Evolutionary conservation across 2,888 invertebrate species (phyloP), one percentile per base, ranked within the genome.

Genomic region (Limnephilus auricula): DNA sequence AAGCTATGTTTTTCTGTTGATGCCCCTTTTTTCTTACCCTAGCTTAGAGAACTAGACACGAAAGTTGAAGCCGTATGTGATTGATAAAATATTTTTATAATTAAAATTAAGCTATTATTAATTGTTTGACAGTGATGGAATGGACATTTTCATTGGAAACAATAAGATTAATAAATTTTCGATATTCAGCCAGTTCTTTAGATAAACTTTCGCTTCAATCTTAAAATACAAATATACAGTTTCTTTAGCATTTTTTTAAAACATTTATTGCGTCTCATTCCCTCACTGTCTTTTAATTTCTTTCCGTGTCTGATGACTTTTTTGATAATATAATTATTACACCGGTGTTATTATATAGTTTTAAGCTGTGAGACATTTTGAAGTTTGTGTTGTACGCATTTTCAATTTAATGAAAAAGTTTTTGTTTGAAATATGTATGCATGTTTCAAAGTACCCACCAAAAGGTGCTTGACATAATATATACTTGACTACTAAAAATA

Each of bases 71-170:
- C 32, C 13, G 87, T 78, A 32, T 87, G 87, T 78, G 87, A 87
- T 87, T 87, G 87, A 87, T 87, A 87, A 87, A 65, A 87, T 87
- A 87, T 87, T 87, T 87, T 87, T 87, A 87, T 87, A 87, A 87
- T 65, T 87, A 87, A 18, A 87, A 15, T 32, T 87, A 87, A 87
- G 87, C 87, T 87, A 87, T 87, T 87, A 87, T 32, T 50, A 50
- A 85, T 37, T n/a, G 18, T 85, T 34, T 40, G 87, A 65, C 87
- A 87, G 87, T 87, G 87, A n/a, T 40, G 40, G 85, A 45, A 85
- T n/a, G 40, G 5, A 80, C 15, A 80, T 32, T 32, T 15, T 80
- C 32, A 32, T 15, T 80, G 6, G 9, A 32, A 80, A 80, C 32
- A 31, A 32, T 80, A 80, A 31, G 15, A 30, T 80, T 80, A 65